phyloP scores from a whole-genome alignment of 2,113 vertebrate genomes.

The Brachionichthys hirsutus region DNA sequence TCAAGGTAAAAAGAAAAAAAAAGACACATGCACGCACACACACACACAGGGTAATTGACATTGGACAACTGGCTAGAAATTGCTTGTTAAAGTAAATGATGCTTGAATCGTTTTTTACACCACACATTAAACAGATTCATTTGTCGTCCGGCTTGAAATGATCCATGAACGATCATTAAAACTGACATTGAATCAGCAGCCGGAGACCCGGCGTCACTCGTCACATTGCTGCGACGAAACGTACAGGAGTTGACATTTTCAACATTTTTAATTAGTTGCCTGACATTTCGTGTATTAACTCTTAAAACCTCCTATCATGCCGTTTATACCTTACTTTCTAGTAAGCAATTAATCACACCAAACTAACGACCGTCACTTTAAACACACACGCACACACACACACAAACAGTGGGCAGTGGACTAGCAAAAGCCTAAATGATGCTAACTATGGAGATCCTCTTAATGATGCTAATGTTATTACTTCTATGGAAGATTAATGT shows the following conservation, averaged over 20 bases:
- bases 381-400: constrained; percentile 7
- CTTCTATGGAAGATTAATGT: constrained; percentile 63
- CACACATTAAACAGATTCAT: constrained; percentile 6
- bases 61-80: neutral
- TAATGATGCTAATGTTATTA: constrained; percentile 71
- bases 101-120: constrained; percentile 9
- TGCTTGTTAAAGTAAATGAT: constrained; percentile 1
- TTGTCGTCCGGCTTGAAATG: neutral
- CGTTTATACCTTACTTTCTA: neutral
- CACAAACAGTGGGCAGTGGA: constrained; percentile 40
- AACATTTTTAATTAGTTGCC: neutral
- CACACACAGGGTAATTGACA: neutral
- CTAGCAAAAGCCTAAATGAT: constrained; percentile 36
- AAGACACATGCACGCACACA: no score
- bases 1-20: neutral
- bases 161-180: constrained; percentile 18
- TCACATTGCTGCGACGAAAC: neutral
- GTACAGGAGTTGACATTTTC: neutral
- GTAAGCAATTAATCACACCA: neutral
- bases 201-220: neutral
- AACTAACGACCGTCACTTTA: neutral
- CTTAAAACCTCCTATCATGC: neutral
- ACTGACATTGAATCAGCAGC: neutral
- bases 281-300: neutral
- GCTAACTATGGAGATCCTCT: constrained; percentile 59